Base-by-base conservation (phyloP, 2,888 invertebrate genomes). In the Drosophila macrospina region DNA sequence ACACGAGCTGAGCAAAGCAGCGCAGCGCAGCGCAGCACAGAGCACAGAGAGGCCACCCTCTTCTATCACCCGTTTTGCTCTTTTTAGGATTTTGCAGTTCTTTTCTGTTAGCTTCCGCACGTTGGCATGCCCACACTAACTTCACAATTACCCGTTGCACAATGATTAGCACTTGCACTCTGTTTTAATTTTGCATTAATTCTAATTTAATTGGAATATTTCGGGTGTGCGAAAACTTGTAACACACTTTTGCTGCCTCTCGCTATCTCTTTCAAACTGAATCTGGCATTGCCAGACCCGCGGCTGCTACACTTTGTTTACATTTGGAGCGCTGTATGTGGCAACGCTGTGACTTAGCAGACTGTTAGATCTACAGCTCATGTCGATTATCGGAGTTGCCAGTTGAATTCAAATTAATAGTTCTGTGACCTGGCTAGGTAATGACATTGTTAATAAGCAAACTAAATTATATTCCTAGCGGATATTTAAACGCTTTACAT, bases 231-330 rank as follows among this genome's bases (percentile, higher is more conserved):
- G 81, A 86, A 86, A 83, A 84, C 69, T 86, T 81, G 64, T 74
- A 74, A 78, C 78, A 77, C 76, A 77, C 65, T 71, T 78, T 80
- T 75, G 80, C 83, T 85, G 75, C 75, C 85, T 80, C 78, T 82
- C 79, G 82, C 80, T 80, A 69, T 78, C 80, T 81, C 85, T 82
- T 72, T 76, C 77, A 79, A 84, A 84, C 79, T 82, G 77, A 74
- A 45, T 61, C 65, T 65, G 63, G 63, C 37, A 74, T 74, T 74
- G 70, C 76, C 70, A 67, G 68, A 77, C 67, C 65, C 54, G 24
- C 63, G 67, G 73, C 72, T 64, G 42, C 11, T 42, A 39, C 48
- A 63, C 56, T 68, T 76, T 76, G 80, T 83, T 83, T 67, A 77
- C 78, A 78, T 68, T 59, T 63, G 28, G 50, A 50, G 55, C 48